These are phyloP conservation scores for Crotalus tigris DNA, from an alignment of 2,113 vertebrate species.

Conservation along the genomic window DNA sequence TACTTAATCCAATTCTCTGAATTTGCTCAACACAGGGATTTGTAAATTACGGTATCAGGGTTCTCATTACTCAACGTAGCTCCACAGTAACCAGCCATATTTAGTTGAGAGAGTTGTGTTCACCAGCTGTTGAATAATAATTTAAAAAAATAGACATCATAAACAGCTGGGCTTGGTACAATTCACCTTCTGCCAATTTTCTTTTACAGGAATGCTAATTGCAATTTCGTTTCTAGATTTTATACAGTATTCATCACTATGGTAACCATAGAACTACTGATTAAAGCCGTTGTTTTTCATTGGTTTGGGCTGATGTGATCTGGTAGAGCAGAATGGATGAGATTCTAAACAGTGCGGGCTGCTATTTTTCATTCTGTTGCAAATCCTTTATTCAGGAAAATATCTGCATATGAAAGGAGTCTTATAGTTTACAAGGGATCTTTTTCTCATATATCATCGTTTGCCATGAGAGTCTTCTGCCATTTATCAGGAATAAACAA, in stretches of 20 bases:
- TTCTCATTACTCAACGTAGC: background rate
- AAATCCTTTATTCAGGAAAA: background rate
- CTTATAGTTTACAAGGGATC: background rate
- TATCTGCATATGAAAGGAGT: background rate
- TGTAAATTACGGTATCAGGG: background rate
- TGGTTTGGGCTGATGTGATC: background rate
- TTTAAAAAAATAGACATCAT: background rate
- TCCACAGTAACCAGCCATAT: background rate
- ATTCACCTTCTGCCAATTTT: background rate
- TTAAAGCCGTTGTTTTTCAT: background rate
- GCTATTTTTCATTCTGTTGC: background rate
- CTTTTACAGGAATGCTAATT: background rate
- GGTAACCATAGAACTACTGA: background rate
- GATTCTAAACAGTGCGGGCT: background rate
- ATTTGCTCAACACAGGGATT: background rate
- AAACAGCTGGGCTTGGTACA: background rate
- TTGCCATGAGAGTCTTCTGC: background rate
- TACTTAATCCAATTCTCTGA: background rate
- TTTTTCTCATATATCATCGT: background rate
- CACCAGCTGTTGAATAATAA: background rate
- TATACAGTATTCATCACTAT: constrained; percentile 18
- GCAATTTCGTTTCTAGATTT: background rate
- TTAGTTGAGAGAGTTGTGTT: background rate
- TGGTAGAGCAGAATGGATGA: constrained; percentile 4
- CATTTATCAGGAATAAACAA: background rate